phyloP scores from a whole-genome alignment of 2,888 invertebrate genomes.

The Anticlea derivata region DNA sequence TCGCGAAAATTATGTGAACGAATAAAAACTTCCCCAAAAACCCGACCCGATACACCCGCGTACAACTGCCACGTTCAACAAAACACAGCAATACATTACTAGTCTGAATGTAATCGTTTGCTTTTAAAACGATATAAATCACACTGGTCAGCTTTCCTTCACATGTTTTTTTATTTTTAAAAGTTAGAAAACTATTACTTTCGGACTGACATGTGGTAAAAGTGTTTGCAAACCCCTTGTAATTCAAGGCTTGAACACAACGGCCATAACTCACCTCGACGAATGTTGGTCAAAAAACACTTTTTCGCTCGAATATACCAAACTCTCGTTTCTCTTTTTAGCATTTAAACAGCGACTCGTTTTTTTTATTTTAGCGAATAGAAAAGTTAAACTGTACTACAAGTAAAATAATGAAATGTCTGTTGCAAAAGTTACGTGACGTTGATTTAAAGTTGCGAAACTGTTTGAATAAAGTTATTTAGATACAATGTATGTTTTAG shows the following conservation, averaged over 20 bases:
- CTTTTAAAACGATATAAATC: conserved; percentile 24
- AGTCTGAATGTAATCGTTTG: not conserved
- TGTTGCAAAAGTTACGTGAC: not conserved
- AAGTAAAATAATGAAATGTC: conserved; percentile 7
- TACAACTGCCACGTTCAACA: no score
- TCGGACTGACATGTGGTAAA: conserved; percentile 19
- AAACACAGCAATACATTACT: conserved; percentile 12
- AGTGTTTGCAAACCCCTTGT: conserved; percentile 30
- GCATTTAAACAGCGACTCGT: conserved; percentile 34
- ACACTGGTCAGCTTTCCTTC: conserved; percentile 12
- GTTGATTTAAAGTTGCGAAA: not conserved
- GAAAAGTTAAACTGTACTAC: conserved; percentile 4
- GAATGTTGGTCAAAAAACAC: conserved; percentile 40
- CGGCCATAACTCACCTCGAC: conserved; percentile 40
- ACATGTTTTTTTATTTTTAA: conserved; percentile 18
- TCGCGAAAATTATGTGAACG: no score
- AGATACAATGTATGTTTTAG: no score
- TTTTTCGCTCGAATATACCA: conserved; percentile 39
- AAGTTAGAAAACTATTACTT: conserved; percentile 26
- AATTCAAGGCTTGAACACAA: no score
- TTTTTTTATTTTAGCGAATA: conserved; percentile 12
- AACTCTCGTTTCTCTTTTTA: conserved; percentile 28
- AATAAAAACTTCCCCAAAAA: no score
- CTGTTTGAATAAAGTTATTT: not conserved
- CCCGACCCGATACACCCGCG: no score